Evolutionary conservation across 1,140 invertebrate species (phyloP).

Genomic region (Caenorhabditis elegans): WBcel235 BX284603.4:8708001-8708500

Average conservation of each 20-base stretch:
- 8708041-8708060: not conserved
- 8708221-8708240: not conserved
- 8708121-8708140: constrained; percentile 11
- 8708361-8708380: not conserved
- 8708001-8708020: not conserved
- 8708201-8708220: not conserved
- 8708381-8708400: not conserved
- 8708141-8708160: not conserved
- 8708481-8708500: not conserved
- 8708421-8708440: not conserved
- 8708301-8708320: not conserved
- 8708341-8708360: not conserved
- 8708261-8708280: not conserved
- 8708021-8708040: not conserved
- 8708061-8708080: constrained; percentile 4
- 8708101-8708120: not conserved
- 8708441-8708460: not conserved
- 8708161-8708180: no score
- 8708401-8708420: constrained; percentile 19
- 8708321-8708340: not conserved
- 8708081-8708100: not conserved
- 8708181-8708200: constrained; percentile 1
- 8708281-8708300: not conserved
- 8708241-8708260: not conserved
- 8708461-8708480: not conserved